These are phyloP conservation scores for Ctenopoma multispine DNA, from an alignment of 2,797 vertebrate species.

Conservation along the genomic window DNA sequence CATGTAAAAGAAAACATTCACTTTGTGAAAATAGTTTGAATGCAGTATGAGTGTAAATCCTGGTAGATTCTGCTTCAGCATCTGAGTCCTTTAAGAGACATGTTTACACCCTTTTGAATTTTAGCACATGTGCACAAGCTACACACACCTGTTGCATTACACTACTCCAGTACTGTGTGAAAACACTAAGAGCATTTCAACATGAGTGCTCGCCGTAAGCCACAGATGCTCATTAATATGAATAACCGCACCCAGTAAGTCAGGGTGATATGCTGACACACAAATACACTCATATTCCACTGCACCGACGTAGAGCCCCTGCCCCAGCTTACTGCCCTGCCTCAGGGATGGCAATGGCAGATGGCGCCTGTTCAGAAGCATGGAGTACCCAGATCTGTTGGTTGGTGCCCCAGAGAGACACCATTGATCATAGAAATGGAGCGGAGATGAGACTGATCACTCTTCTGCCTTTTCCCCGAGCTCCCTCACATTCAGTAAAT, in stretches of 20 bases:
- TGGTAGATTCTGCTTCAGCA: neutral
- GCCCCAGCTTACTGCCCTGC: slow-evolving; percentile 52
- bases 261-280: slow-evolving; percentile 37
- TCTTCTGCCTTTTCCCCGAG: slow-evolving; percentile 41
- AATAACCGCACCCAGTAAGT: slow-evolving; percentile 46
- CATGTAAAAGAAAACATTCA: neutral
- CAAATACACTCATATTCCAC: slow-evolving; percentile 37
- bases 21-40: neutral
- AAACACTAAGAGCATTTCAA: slow-evolving; percentile 53
- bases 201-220: slow-evolving; percentile 36
- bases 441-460: slow-evolving; percentile 73
- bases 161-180: slow-evolving; percentile 15
- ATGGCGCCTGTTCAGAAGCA: slow-evolving; percentile 70
- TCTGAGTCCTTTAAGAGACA: neutral
- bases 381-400: slow-evolving; percentile 62
- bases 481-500: slow-evolving; percentile 32
- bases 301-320: slow-evolving; percentile 28
- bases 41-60: neutral
- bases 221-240: slow-evolving; percentile 75
- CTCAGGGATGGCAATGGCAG: slow-evolving; percentile 69
- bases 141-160: slow-evolving; percentile 43
- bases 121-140: neutral
- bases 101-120: slow-evolving; percentile 10
- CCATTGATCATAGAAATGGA: slow-evolving; percentile 75
- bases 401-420: slow-evolving; percentile 56